Percentiles rank a stretch among this genome's conserved stretches.
phyloP scores from a whole-genome alignment of 2,888 invertebrate species.

The Caenorhabditis sp. region DNA sequence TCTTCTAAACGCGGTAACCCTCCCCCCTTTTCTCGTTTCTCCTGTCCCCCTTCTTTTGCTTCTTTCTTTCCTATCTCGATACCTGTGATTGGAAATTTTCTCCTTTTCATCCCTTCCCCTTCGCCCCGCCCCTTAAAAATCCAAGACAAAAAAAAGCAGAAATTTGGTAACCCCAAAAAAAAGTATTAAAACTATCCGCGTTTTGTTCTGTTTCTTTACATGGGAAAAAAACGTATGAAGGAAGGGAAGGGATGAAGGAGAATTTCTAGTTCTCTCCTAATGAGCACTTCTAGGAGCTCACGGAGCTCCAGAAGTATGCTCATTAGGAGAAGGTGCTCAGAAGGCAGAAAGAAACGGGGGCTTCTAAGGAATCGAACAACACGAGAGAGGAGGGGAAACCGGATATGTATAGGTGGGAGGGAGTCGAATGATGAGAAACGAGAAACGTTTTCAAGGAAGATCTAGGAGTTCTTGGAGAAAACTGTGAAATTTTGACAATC shows the following conservation, averaged over 20 bases:
- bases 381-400: too few relatives aligned
- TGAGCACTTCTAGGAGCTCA: neutral
- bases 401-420: too few relatives aligned
- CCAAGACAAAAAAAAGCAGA: neutral
- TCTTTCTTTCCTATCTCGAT: slow-evolving; percentile 43
- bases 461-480: too few relatives aligned
- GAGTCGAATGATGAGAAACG: too few relatives aligned
- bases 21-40: slow-evolving; percentile 1
- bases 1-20: slow-evolving; percentile 55
- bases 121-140: neutral
- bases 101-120: too few relatives aligned
- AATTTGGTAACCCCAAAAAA: neutral
- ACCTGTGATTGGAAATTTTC: slow-evolving; percentile 52
- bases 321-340: neutral
- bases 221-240: neutral
- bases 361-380: neutral
- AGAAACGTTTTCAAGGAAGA: too few relatives aligned
- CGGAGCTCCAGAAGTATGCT: neutral
- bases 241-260: too few relatives aligned
- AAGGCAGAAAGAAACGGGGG: neutral
- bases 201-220: neutral
- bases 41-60: slow-evolving; percentile 16
- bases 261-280: too few relatives aligned
- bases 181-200: slow-evolving; percentile 2
- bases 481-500: too few relatives aligned